These are phyloP conservation scores for Rhorus exstirpatorius DNA, from an alignment of 2,888 invertebrate genomes.

Conservation along the genomic window DNA sequence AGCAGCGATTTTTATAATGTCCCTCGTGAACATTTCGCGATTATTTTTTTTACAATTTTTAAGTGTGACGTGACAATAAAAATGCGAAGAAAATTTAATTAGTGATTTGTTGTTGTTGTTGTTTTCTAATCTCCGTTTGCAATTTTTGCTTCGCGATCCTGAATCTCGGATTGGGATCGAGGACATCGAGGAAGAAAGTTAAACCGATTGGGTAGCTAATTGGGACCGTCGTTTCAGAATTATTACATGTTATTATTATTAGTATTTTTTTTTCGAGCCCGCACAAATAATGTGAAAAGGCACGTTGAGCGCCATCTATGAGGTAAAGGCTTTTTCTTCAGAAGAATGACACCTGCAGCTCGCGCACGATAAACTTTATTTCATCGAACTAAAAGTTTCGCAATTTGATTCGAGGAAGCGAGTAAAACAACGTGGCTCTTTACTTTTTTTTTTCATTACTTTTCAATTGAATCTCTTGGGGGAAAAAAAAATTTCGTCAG, in stretches of 20 bases:
- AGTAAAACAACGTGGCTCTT: background rate
- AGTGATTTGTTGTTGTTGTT: background rate
- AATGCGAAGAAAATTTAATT: constrained; percentile 69
- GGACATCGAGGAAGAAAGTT: background rate
- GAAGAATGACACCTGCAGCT: constrained; percentile 16
- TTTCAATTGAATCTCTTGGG: background rate
- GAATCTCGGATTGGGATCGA: background rate
- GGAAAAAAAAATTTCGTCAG: background rate
- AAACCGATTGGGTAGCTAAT: background rate
- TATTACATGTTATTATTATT: constrained; percentile 9
- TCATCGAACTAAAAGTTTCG: background rate
- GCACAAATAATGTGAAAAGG: constrained; percentile 1
- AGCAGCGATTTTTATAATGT: constrained; percentile 70
- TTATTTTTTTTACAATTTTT: constrained; percentile 80
- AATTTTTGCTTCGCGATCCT: background rate
- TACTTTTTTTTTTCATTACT: background rate
- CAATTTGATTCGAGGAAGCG: background rate
- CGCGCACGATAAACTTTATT: constrained; percentile 26
- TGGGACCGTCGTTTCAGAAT: background rate
- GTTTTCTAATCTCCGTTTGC: background rate
- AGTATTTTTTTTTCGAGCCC: background rate
- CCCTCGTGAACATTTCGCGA: constrained; percentile 72
- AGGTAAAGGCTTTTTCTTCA: background rate
- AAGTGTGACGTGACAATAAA: constrained; percentile 78
- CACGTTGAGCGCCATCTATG: constrained; percentile 33